phyloP scores from a whole-genome alignment of 2,797 vertebrate species.

The Peromyscus nudipes region DNA sequence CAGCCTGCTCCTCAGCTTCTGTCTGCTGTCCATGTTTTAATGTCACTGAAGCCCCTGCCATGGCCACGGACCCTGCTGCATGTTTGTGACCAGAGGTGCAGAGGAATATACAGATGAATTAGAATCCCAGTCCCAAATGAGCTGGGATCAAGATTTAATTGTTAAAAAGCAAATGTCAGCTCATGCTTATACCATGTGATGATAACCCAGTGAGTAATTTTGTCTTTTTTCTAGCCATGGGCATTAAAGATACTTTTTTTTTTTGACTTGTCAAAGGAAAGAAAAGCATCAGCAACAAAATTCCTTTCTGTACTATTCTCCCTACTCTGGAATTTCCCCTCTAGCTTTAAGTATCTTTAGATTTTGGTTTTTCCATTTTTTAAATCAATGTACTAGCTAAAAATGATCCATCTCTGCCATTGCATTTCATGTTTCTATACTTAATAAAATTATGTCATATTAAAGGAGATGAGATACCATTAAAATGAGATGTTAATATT shows the following conservation, averaged over 20 bases:
- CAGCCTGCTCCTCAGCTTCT: background rate
- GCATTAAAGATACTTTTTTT: background rate
- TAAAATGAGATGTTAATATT: background rate
- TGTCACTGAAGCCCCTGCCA: background rate
- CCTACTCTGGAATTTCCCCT: background rate
- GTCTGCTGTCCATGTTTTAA: background rate
- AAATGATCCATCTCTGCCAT: background rate
- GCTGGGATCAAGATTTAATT: background rate
- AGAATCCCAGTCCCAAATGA: background rate
- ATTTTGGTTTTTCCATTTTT: background rate
- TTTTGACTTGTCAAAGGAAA: conserved; percentile 11
- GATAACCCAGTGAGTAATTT: conserved; percentile 1
- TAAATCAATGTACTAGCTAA: background rate
- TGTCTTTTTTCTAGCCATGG: background rate
- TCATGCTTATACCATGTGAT: background rate
- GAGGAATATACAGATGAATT: background rate
- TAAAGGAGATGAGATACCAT: conserved; percentile 23
- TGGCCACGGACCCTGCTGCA: background rate
- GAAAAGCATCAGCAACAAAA: conserved; percentile 32
- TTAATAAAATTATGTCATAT: background rate
- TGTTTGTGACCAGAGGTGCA: background rate
- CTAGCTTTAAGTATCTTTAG: background rate
- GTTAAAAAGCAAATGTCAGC: background rate
- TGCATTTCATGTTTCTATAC: conserved; percentile 1
- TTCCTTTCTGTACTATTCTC: background rate